Evolutionary conservation across 2,888 invertebrate species (phyloP).

Genomic region (Diaphora mendica): DNA sequence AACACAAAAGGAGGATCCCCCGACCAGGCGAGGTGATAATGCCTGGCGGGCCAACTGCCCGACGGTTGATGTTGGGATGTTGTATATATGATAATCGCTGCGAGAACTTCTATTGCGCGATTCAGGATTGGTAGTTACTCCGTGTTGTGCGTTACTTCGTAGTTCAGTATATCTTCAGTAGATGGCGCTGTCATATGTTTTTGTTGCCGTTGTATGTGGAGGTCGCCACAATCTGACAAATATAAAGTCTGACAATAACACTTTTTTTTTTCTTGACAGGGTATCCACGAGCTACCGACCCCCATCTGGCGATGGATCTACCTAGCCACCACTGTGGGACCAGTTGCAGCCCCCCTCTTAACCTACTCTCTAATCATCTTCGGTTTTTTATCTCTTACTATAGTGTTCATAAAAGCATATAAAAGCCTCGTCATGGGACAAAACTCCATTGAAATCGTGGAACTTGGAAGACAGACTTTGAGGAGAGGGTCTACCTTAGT

Average conservation of each 20-base stretch:
- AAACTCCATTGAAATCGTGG: constrained; percentile 91
- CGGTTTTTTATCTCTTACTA: constrained; percentile 88
- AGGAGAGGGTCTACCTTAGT: constrained; percentile 88
- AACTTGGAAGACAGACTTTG: constrained; percentile 91
- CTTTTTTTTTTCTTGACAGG: constrained; percentile 76
- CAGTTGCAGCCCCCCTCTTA: constrained; percentile 89
- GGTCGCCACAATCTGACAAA: too few species aligned
- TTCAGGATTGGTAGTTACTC: too few species aligned
- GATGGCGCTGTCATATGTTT: too few species aligned
- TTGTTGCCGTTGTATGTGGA: too few species aligned
- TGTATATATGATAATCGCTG: too few species aligned
- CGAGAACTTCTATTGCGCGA: too few species aligned
- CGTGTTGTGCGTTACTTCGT: too few species aligned
- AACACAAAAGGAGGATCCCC: too few species aligned
- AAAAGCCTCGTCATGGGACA: constrained; percentile 90
- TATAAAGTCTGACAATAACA: background rate
- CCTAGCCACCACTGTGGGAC: constrained; percentile 92
- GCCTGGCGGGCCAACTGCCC: too few species aligned
- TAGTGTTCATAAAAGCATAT: constrained; percentile 91
- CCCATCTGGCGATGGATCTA: constrained; percentile 94
- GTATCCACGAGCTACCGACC: constrained; percentile 92
- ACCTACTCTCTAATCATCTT: constrained; percentile 91
- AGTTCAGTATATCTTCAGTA: too few species aligned
- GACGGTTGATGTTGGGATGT: too few species aligned
- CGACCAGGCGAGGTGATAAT: too few species aligned